A percentile compares a stretch with the other conserved stretches of the same genome.
Conservation (phyloP, 2,113 vertebrate species). For the Speoplatyrhinus poulsoni region DNA sequence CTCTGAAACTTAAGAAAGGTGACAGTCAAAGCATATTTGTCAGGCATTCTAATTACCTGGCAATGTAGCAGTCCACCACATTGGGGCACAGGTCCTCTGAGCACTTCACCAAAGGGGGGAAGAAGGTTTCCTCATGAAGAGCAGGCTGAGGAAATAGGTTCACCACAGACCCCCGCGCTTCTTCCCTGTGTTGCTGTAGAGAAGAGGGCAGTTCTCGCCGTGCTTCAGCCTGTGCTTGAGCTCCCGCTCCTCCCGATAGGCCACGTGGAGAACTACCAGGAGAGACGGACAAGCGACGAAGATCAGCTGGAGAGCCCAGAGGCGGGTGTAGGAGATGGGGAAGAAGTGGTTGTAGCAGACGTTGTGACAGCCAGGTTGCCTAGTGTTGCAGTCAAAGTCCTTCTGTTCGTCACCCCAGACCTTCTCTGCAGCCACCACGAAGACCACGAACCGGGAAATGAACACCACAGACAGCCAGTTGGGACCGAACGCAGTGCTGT, state of each 20-base stretch:
- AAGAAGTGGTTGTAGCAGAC: conserved; percentile 89
- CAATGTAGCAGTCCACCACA: conserved; percentile 89
- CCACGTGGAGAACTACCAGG: conserved; percentile 89
- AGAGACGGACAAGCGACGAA: conserved; percentile 91
- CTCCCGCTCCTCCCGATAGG: conserved; percentile 82
- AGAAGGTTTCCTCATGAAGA: conserved; percentile 82
- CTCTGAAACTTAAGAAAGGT: not conserved
- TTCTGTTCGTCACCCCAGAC: conserved; percentile 91
- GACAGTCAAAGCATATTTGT: not conserved
- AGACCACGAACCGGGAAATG: conserved; percentile 89
- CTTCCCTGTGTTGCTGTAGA: conserved; percentile 81
- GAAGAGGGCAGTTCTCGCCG: conserved; percentile 45
- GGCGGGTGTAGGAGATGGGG: conserved; percentile 86
- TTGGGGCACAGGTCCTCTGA: conserved; percentile 82
- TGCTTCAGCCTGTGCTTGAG: conserved; percentile 65
- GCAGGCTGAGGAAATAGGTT: conserved; percentile 88
- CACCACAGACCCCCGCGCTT: conserved; percentile 91
- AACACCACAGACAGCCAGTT: conserved; percentile 92
- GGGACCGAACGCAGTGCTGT: conserved; percentile 87
- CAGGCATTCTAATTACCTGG: conserved; percentile 44
- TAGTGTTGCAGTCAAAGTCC: conserved; percentile 90
- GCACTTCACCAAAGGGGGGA: conserved; percentile 85
- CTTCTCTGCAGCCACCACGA: conserved; percentile 84
- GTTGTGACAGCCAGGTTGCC: conserved; percentile 87
- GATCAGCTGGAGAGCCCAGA: conserved; percentile 95